A percentile compares a stretch with the other conserved stretches of the same genome.
Conservation (phyloP, 2,113 vertebrate species). For the Probosciger aterrimus region DNA sequence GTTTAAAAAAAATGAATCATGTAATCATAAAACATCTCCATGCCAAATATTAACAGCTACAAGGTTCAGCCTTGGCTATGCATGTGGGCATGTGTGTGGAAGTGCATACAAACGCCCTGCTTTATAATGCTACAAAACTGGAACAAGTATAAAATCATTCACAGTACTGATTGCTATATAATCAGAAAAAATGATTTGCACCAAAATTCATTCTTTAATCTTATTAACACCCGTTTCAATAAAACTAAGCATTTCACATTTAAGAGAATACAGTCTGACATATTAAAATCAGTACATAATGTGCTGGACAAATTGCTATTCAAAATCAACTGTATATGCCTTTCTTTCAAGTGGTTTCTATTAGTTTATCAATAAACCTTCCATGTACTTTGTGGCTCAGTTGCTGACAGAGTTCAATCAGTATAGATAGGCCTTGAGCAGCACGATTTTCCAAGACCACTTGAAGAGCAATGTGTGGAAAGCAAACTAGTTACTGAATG, state of each 20-base stretch:
- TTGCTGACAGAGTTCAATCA: neutral
- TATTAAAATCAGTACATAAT: neutral
- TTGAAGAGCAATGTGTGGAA: neutral
- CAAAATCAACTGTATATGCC: neutral
- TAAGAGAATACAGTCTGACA: neutral
- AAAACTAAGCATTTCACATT: neutral
- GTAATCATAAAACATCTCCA: neutral
- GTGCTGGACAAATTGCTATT: neutral
- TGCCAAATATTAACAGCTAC: neutral
- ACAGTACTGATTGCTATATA: neutral
- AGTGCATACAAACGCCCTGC: neutral
- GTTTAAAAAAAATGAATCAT: neutral
- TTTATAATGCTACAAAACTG: slow-evolving; percentile 1
- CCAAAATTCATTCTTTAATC: neutral
- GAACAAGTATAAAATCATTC: neutral
- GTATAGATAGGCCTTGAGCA: neutral
- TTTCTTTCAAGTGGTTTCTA: neutral
- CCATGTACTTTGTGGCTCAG: neutral
- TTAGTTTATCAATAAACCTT: neutral
- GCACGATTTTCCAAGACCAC: neutral
- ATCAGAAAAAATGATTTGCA: neutral
- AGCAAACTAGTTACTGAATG: neutral
- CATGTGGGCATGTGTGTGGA: neutral
- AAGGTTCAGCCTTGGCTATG: neutral
- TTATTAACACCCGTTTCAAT: neutral